phyloP scores from a whole-genome alignment of 2,888 invertebrate species.

The Xanthia icteritia region DNA sequence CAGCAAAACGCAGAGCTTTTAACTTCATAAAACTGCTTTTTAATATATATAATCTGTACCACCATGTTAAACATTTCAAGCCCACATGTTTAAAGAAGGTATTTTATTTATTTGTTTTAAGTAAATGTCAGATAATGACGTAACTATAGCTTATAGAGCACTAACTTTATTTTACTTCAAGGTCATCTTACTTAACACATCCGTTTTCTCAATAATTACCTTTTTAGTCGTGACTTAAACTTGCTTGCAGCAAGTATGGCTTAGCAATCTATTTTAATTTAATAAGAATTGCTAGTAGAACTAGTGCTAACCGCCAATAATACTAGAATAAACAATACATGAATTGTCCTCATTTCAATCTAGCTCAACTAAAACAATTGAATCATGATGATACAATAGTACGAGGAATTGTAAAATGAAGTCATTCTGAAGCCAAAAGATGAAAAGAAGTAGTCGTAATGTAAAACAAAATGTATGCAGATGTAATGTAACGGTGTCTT shows the following conservation, averaged over 20 bases:
- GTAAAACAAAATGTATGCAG: slow-evolving; percentile 53
- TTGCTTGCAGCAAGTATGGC: slow-evolving; percentile 7
- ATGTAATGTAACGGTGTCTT: slow-evolving; percentile 61
- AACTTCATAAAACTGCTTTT: slow-evolving; percentile 10
- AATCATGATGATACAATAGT: slow-evolving; percentile 44
- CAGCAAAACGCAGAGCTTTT: slow-evolving; percentile 3
- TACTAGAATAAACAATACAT: slow-evolving; percentile 11
- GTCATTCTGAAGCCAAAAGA: slow-evolving; percentile 38
- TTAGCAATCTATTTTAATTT: slow-evolving; percentile 18
- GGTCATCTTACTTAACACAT: slow-evolving; percentile 48
- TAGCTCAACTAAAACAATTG: slow-evolving; percentile 44
- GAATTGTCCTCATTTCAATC: slow-evolving; percentile 25
- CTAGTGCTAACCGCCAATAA: background rate
- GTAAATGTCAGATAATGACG: slow-evolving; percentile 46
- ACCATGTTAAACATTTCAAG: slow-evolving; percentile 19
- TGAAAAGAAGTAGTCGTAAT: slow-evolving; percentile 51
- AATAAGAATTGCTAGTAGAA: slow-evolving; percentile 8
- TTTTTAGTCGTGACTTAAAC: slow-evolving; percentile 33
- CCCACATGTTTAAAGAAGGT: slow-evolving; percentile 5
- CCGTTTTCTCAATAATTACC: slow-evolving; percentile 34
- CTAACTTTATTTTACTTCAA: slow-evolving; percentile 29
- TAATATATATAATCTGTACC: background rate
- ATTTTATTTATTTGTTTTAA: slow-evolving; percentile 18
- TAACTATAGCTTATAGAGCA: slow-evolving; percentile 20
- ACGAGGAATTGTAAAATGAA: slow-evolving; percentile 46